These are phyloP conservation scores for Morone saxatilis DNA, from an alignment of 2,113 vertebrate genomes.

Conservation along the genomic window DNA sequence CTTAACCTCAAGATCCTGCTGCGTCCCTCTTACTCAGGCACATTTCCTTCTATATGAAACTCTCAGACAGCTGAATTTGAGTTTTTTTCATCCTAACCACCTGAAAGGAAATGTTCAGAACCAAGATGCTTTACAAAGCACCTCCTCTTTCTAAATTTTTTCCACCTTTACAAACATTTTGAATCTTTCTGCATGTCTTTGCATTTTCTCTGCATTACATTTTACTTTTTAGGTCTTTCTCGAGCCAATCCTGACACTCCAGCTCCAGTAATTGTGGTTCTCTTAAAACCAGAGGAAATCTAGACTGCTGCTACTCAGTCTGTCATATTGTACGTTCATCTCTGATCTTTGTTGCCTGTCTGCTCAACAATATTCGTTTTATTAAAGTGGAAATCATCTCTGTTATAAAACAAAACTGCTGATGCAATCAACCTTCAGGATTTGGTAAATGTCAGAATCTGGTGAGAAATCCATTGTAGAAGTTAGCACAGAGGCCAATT, in stretches of 20 bases:
- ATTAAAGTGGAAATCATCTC: accelerated
- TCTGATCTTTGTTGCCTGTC: neutral
- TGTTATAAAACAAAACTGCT: neutral
- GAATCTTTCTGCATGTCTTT: neutral
- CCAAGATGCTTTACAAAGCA: neutral
- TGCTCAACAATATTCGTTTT: neutral
- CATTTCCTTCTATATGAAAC: neutral
- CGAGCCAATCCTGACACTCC: neutral
- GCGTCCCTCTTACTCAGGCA: neutral
- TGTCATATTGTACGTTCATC: too few species aligned
- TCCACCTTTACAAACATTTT: neutral
- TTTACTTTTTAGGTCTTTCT: neutral
- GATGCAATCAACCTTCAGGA: neutral
- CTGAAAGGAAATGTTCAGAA: neutral
- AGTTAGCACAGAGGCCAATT: neutral
- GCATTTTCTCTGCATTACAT: conserved; percentile 1
- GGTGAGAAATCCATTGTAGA: neutral
- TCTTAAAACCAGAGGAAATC: too few species aligned
- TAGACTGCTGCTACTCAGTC: too few species aligned
- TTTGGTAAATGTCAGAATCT: neutral
- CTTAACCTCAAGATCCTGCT: conserved; percentile 8
- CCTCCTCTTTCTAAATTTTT: neutral
- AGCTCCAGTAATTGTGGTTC: neutral
- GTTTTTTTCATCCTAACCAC: neutral
- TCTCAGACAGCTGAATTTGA: conserved; percentile 8